Base-by-base conservation (phyloP, 2,797 vertebrate species). In the Syngnathus acus region DNA sequence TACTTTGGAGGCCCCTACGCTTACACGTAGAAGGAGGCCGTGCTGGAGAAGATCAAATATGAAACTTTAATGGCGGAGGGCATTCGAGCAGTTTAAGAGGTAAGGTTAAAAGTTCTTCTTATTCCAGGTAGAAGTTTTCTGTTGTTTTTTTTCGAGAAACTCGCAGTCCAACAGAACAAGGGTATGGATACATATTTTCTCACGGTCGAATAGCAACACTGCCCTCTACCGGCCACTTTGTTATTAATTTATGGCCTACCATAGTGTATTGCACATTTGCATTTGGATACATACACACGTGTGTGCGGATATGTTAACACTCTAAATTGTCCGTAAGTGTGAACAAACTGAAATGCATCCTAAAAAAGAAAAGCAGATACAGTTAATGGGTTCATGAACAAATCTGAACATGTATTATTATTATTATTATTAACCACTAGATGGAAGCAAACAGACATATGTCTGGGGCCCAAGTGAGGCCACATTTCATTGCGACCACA, bases 361-460 rank as follows among this genome's bases (percentile, higher is more conserved):
- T 32, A 6, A 40, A 6, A 40, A 9, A 40, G 9, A 40, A 40
- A 9, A 9, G 39, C 39, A 40, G 39, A 40, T 40, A 40, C 39
- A 40, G 39, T 40, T 40, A 40, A 40, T 40, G 6, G 6, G 6
- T 40, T 40, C 39, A 9, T 40, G 26, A 32, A 10, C 6, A n/a
- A 4, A 51, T 51, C n/a, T 21, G n/a, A 9, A 51, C n/a, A 21
- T 51, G 50, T 51, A 21, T 1, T 51, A 51, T 51, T 51, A 21
- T 1, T 51, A 51, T 51, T 51, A 21, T 21, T 21, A 10, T 26
- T 45, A 45, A n/a, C 65, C 82, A 75, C 70, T 68, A 77, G 83
- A 75, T 66, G 70, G 68, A 0, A 80, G 78, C 76, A 86, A 62
- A 82, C 58, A 65, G 0, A 43, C n/a, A 60, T 39, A 14, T 53